Evolutionary conservation across 2,888 invertebrate genomes (phyloP).

Genomic region (Eupithecia subumbrata): DNA sequence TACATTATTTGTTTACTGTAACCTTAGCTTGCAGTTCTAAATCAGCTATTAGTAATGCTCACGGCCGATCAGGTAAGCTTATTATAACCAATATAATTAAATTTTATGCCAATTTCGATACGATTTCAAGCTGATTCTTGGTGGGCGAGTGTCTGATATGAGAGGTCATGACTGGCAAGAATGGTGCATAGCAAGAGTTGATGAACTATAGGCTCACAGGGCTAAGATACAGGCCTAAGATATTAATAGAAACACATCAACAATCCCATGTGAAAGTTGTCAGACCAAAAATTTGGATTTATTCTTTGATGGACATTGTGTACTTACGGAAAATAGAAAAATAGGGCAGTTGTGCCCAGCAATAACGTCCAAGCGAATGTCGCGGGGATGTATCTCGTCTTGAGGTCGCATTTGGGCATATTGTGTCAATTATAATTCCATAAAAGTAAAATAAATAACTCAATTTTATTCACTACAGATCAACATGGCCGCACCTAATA

Average conservation of each 20-base stretch:
- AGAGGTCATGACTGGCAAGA: slow-evolving; percentile 32
- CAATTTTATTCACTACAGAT: slow-evolving; percentile 82
- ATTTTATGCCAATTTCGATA: slow-evolving; percentile 30
- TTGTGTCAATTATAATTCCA: slow-evolving; percentile 80
- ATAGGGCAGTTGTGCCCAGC: slow-evolving; percentile 95
- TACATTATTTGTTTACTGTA: background rate
- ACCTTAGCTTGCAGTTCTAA: background rate
- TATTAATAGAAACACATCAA: slow-evolving; percentile 77
- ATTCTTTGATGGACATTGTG: slow-evolving; percentile 69
- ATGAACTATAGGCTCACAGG: slow-evolving; percentile 53
- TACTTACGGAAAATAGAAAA: slow-evolving; percentile 99
- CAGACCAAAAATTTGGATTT: slow-evolving; percentile 72
- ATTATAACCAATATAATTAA: slow-evolving; percentile 19
- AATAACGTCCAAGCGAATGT: slow-evolving; percentile 99
- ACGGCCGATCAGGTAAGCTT: background rate
- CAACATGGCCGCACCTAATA: slow-evolving; percentile 87
- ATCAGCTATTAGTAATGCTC: background rate
- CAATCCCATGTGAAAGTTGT: slow-evolving; percentile 80
- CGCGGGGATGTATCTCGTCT: slow-evolving; percentile 98
- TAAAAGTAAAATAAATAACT: slow-evolving; percentile 74
- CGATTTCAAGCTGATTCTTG: slow-evolving; percentile 21
- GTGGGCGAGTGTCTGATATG: slow-evolving; percentile 18
- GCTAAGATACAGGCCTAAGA: slow-evolving; percentile 62
- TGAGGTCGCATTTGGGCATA: slow-evolving; percentile 98
- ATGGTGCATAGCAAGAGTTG: slow-evolving; percentile 32